Evolutionary conservation across 2,888 invertebrate species (phyloP).

Genomic region (Calameuta pallipes): DNA sequence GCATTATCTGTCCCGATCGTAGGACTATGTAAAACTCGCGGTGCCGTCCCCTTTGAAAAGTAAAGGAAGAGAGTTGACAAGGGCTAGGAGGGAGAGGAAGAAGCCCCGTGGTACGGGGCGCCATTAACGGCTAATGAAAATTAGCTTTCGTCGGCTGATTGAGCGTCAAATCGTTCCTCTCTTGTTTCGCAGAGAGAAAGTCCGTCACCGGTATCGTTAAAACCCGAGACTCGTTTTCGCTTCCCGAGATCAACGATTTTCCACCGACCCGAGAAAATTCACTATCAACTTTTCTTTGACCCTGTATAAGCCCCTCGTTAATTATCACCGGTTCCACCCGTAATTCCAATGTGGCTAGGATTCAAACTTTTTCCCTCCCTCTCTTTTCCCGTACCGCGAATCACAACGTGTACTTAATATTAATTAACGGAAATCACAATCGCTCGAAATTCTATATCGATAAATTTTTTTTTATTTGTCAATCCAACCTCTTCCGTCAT

Average conservation of each 20-base stretch:
- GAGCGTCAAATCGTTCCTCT: conserved; percentile 66
- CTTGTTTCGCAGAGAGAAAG: conserved; percentile 57
- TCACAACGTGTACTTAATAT: background rate
- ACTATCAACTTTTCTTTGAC: background rate
- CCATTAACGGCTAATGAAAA: conserved; percentile 66
- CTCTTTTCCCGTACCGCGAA: background rate
- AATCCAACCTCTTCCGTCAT: background rate
- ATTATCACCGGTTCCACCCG: background rate
- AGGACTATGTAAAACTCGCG: conserved; percentile 11
- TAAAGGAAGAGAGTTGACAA: conserved; percentile 16
- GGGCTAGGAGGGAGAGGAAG: conserved; percentile 25
- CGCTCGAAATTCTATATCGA: background rate
- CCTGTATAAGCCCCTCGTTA: background rate
- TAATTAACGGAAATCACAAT: background rate
- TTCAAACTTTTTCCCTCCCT: background rate
- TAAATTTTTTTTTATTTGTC: background rate
- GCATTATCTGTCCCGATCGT: background rate
- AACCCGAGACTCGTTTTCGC: conserved; percentile 25
- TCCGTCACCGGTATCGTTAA: conserved; percentile 53
- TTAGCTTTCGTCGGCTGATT: conserved; percentile 66
- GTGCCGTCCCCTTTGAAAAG: background rate
- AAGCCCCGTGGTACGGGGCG: conserved; percentile 31
- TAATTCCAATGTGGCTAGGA: background rate
- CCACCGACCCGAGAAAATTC: background rate
- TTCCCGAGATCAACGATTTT: background rate